Evolutionary conservation across 2,113 vertebrate genomes (phyloP), one percentile per base, ranked within the genome.

Genomic region (Todiramphus saurophagus): DNA sequence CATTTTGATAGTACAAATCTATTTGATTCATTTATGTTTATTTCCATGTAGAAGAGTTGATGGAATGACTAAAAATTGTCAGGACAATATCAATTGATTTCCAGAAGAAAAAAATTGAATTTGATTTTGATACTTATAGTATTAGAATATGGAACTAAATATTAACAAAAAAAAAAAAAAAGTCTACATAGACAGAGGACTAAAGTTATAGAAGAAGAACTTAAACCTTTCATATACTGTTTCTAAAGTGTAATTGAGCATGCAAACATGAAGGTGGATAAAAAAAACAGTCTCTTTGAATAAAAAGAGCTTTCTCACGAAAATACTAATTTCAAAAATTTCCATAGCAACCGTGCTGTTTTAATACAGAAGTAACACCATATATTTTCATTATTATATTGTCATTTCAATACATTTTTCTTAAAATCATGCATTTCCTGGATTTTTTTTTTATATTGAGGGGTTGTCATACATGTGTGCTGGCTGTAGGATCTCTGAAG

Each of bases 221-320:
- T 89, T 89, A 83, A 97, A 91, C 20, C 24, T 37, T 97, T 95
- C 69, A 90, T 68, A 80, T 39, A 78, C 30, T 68, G 33, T 96
- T 97, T 96, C 72, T 84, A 66, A 96, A 93, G 76, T 81, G 58
- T 92, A 97, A 96, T 81, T 96, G 83, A 94, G 70, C 92, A 88
- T 80, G 82, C 21, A 87, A 60, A 79, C 88, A 93, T 94, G 87
- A 96, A 83, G 53, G 17, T 90, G 62, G 28, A 84, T 89, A 97
- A 51, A 51, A 51, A 96, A 83, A 69, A 68, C 37, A 91, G 21
- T 16, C 39, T 94, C n/a, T 95, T 95, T 95, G 43, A 85, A 53
- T 94, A 62, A 87, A 77, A 59, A 78, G 46, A 97, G 46, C n/a
- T 92, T 94, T 93, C 73, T 68, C 28, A 68, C 44, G 69, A 82